phyloP scores from a whole-genome alignment of 2,797 vertebrate species.

The Triplophysa yarkandensis region DNA sequence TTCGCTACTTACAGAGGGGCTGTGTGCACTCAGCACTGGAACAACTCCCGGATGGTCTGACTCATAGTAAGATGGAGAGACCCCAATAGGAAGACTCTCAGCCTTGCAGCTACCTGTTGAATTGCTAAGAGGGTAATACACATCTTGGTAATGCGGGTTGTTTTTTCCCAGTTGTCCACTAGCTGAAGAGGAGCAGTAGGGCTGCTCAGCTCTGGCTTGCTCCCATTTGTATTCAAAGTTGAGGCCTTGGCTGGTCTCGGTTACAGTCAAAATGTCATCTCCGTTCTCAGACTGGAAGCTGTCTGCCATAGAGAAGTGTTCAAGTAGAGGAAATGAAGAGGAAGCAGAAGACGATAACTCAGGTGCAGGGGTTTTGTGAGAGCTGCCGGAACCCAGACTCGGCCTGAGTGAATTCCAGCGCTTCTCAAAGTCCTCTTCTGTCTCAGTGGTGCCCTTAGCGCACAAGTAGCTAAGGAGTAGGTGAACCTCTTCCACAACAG shows the following conservation, averaged over 20 bases:
- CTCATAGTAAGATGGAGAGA: slow-evolving; percentile 86
- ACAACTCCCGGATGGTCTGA: slow-evolving; percentile 84
- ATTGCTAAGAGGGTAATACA: slow-evolving; percentile 80
- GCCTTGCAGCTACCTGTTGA: slow-evolving; percentile 66
- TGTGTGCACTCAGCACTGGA: slow-evolving; percentile 90
- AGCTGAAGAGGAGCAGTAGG: slow-evolving; percentile 79
- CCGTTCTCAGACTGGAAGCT: slow-evolving; percentile 86
- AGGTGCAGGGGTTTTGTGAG: slow-evolving; percentile 69
- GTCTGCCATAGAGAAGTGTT: slow-evolving; percentile 84
- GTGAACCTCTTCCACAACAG: slow-evolving; percentile 91
- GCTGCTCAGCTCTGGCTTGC: slow-evolving; percentile 80
- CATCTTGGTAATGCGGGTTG: slow-evolving; percentile 83
- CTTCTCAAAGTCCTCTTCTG: slow-evolving; percentile 90
- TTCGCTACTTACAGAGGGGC: slow-evolving; percentile 90
- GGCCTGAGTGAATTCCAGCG: slow-evolving; percentile 94
- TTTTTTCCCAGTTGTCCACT: slow-evolving; percentile 80
- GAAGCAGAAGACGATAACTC: slow-evolving; percentile 76
- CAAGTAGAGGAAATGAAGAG: slow-evolving; percentile 90
- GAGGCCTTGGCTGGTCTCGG: slow-evolving; percentile 93
- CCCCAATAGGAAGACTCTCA: slow-evolving; percentile 75
- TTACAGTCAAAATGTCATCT: slow-evolving; percentile 93
- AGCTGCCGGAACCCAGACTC: slow-evolving; percentile 70
- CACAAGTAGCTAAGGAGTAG: slow-evolving; percentile 92
- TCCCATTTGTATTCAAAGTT: slow-evolving; percentile 99
- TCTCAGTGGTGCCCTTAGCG: slow-evolving; percentile 86